Evolutionary conservation across 2,888 invertebrate species (phyloP), one percentile per base, ranked within the genome.

Genomic region (Stenichneumon culpator): DNA sequence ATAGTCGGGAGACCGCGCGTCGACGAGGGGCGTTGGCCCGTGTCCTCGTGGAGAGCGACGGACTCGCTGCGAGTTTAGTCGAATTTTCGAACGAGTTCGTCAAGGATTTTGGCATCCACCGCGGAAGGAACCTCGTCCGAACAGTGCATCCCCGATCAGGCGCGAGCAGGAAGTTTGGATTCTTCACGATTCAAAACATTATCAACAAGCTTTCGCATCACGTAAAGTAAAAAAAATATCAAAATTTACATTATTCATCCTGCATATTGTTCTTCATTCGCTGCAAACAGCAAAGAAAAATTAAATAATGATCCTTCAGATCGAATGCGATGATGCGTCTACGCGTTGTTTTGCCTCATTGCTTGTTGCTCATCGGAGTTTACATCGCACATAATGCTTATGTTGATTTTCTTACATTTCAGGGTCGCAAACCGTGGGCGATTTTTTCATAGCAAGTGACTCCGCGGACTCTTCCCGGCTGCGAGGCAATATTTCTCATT

Each of bases 11-110:
- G 82, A 88, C 77, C 89, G 89, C 87, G 86, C 88, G 88, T 88
- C 82, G 90, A 91, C 82, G 90, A 90, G 92, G 93, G 93, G 93
- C 93, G 93, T 93, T 93, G 93, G 92, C 88, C 92, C 88, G 87
- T 82, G 79, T 85, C 84, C 84, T 83, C 85, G 87, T 84, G 86
- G 47, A 82, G 69, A 68, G 72, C 32, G 50, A 65, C 50, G 36
- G 32, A 69, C 75, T 83, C 65, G 54, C 70, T 47, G 60, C 52
- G 54, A 77, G 75, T 82, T 82, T 82, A 32, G 54, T 68, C 52
- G 28, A 47, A 75, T 68, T 77, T 77, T 78, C 57, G 60, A 16
- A 39, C 47, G 36, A 69, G 50, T 60, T 50, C 39, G n/a, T 44
- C 80, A 39, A 47, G 22, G 67, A 67, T 74, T 74, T 79, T 72